phyloP scores from a whole-genome alignment of 2,797 vertebrate genomes.

The Anolis apletophallus region DNA sequence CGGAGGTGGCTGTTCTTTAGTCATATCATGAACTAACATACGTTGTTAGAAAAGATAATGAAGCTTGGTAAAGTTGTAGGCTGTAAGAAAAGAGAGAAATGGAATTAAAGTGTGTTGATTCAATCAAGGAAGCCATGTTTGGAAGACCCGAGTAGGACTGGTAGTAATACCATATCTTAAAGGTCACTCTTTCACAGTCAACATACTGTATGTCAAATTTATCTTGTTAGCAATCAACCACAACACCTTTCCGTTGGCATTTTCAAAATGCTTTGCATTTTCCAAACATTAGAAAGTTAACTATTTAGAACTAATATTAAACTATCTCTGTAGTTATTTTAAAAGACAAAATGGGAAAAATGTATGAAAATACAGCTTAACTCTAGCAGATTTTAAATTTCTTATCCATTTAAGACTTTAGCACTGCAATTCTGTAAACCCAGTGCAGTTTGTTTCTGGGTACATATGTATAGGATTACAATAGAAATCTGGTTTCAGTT shows the following conservation, averaged over 20 bases:
- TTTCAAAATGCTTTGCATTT: neutral
- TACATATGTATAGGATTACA: neutral
- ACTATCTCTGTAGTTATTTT: neutral
- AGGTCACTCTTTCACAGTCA: too few species aligned
- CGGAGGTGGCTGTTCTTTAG: too few species aligned
- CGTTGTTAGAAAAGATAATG: too few species aligned
- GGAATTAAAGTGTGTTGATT: too few species aligned
- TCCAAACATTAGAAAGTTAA: neutral
- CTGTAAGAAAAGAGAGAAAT: too few species aligned
- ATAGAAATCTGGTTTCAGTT: neutral
- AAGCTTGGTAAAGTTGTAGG: too few species aligned
- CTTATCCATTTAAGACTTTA: constrained; percentile 1
- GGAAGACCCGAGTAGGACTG: too few species aligned
- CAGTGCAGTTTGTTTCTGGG: neutral
- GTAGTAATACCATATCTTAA: too few species aligned
- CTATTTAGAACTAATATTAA: neutral
- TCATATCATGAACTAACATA: too few species aligned
- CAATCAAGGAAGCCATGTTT: too few species aligned
- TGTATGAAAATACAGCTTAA: neutral
- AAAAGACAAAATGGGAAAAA: neutral
- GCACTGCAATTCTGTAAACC: neutral
- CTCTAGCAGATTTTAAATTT: neutral
- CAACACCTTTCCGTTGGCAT: neutral
- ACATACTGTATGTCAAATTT: too few species aligned
- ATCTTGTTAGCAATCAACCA: too few species aligned